These are phyloP conservation scores for Enteromius argenteus DNA, from an alignment of 2,797 vertebrate species.

Conservation along the genomic window DNA sequence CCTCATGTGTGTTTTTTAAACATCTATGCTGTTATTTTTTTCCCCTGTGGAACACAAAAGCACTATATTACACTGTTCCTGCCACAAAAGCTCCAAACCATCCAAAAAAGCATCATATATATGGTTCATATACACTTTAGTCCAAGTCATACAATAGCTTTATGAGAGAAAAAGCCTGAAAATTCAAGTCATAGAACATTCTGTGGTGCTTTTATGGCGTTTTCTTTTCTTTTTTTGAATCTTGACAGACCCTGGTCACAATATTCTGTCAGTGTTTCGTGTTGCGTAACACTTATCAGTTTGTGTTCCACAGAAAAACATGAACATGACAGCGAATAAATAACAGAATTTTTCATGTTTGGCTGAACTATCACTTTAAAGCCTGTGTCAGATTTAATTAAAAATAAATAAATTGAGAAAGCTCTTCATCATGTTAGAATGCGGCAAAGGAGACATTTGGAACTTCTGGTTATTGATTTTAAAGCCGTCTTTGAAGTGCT, in stretches of 20 bases:
- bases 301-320: not conserved
- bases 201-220: not conserved
- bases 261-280: not conserved
- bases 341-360: not conserved
- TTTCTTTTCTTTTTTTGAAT: not conserved
- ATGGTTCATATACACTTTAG: not conserved
- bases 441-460: not conserved
- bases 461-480: constrained; percentile 30
- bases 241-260: not conserved
- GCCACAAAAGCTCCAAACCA: not conserved
- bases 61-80: too few species aligned
- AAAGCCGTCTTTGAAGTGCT: constrained; percentile 48
- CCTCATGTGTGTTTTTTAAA: not conserved
- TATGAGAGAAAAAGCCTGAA: not conserved
- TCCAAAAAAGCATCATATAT: not conserved
- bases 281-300: not conserved
- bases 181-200: not conserved
- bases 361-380: not conserved
- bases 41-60: not conserved
- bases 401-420: constrained; percentile 5
- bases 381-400: not conserved
- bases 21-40: not conserved
- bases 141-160: not conserved
- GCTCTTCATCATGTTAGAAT: not conserved
- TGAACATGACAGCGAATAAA: not conserved